Conservation (phyloP, 2,797 vertebrate species). For the Basileuterus tristriatus region DNA sequence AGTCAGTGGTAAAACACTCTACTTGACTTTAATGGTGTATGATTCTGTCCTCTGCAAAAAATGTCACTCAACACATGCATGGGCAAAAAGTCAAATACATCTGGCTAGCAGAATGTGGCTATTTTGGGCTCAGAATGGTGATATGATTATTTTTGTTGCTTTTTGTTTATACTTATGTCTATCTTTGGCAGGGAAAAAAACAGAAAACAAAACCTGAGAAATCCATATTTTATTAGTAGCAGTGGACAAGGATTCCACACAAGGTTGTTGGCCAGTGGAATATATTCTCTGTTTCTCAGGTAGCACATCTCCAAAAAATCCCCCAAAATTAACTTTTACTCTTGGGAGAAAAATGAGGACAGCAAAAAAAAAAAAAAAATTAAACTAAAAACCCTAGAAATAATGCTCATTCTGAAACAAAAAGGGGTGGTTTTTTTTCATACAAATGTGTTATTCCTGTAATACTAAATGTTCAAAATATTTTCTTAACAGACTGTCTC, state of each 20-base stretch:
- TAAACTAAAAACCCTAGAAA: background rate
- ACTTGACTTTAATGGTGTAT: background rate
- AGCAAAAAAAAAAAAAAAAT: too few relatives aligned
- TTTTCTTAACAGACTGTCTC: background rate
- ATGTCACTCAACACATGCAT: background rate
- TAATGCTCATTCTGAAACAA: background rate
- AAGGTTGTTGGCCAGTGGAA: background rate
- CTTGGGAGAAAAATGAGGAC: background rate
- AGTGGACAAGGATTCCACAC: background rate
- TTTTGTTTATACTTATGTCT: background rate
- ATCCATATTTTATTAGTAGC: background rate
- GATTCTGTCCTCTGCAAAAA: background rate
- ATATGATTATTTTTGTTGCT: background rate
- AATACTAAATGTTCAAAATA: conserved; percentile 22
- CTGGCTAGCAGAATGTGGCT: background rate
- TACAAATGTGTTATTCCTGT: background rate
- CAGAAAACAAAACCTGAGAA: background rate
- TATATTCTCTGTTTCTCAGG: background rate
- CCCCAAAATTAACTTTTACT: background rate
- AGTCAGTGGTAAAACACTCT: background rate
- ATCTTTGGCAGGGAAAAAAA: background rate
- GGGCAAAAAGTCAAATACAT: background rate
- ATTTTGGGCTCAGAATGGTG: background rate
- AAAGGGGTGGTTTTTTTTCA: background rate
- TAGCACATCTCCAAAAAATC: background rate